Evolutionary conservation across 2,888 invertebrate species (phyloP), one percentile per base, ranked within the genome.

Genomic region (Apodemia duryi): DNA sequence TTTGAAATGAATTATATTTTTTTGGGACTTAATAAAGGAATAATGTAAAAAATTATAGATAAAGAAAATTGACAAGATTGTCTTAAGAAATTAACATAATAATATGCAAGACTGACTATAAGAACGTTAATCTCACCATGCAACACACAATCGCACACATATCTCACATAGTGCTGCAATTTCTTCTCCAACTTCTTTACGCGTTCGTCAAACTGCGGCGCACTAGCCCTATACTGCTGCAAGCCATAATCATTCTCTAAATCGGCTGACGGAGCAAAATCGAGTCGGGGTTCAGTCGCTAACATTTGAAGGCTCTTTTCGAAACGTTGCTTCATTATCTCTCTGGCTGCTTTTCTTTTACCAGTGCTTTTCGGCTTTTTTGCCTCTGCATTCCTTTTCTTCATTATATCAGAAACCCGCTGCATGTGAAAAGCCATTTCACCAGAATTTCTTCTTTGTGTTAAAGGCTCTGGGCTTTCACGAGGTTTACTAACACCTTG

Each of bases 231-330:
- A 86, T 97, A 97, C 78, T 97, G 93, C 86, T 96, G 96, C 77
- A 97, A 93, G 38, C 96, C 96, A 67, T 86, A 85, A 88, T 97
- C 96, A 87, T 97, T 95, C 86, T 97, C 96, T 78, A 96, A 94
- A 68, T 96, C 95, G 4, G 92, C 92, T 41, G 94, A 94, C 63
- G 94, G 93, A 64, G 93, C 90, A 52, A 85, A 79, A 62, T 91
- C 91, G 72, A 93, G 86, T 69, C 95, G 93, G 62, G 94, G 95
- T 82, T 96, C 97, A 2, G 95, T 94, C 76, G 96, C 96, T 75
- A 97, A 86, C 95, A 97, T 95, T 84, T 96, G 96, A 87, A 97
- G 93, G 82, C 97, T 97, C 86, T 96, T 97, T 84, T 97, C 97
- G 78, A 96, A 96, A 74, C 96, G 94, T 61, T 95, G 96, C 76